Evolutionary conservation across 2,797 vertebrate genomes (phyloP).

Genomic region (Intellagama lesueurii): DNA sequence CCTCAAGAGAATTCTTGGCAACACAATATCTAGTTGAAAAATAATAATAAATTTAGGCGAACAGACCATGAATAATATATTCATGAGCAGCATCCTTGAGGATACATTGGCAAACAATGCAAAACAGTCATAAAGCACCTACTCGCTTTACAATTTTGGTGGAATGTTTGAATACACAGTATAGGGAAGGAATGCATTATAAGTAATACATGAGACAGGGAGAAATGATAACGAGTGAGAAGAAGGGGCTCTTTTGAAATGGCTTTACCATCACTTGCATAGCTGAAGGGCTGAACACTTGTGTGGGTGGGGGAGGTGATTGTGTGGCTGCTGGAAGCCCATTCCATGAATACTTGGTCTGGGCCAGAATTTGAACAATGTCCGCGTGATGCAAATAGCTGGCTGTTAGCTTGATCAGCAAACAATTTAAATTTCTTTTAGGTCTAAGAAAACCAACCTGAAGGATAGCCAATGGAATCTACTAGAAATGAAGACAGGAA

Average conservation of each 20-base stretch:
- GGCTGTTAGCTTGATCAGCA: neutral
- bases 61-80: slow-evolving; percentile 52
- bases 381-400: neutral
- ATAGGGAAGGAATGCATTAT: slow-evolving; percentile 28
- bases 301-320: neutral
- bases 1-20: slow-evolving; percentile 54
- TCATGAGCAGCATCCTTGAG: slow-evolving; percentile 44
- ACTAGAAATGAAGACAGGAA: neutral
- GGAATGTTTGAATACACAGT: slow-evolving; percentile 42
- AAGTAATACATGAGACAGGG: neutral
- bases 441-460: neutral
- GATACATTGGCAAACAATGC: slow-evolving; percentile 47
- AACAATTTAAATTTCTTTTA: neutral
- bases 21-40: slow-evolving; percentile 30
- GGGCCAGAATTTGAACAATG: neutral
- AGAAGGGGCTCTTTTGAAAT: slow-evolving; percentile 22
- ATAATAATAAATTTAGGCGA: slow-evolving; percentile 51
- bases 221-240: neutral
- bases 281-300: slow-evolving; percentile 5
- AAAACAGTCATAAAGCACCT: slow-evolving; percentile 42
- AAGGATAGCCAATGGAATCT: neutral
- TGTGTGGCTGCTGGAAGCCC: neutral
- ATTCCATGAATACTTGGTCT: slow-evolving; percentile 16
- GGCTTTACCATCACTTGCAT: neutral
- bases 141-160: slow-evolving; percentile 52